Base-by-base conservation (phyloP, 2,797 vertebrate species). In the Leucoraja ocellata region DNA sequence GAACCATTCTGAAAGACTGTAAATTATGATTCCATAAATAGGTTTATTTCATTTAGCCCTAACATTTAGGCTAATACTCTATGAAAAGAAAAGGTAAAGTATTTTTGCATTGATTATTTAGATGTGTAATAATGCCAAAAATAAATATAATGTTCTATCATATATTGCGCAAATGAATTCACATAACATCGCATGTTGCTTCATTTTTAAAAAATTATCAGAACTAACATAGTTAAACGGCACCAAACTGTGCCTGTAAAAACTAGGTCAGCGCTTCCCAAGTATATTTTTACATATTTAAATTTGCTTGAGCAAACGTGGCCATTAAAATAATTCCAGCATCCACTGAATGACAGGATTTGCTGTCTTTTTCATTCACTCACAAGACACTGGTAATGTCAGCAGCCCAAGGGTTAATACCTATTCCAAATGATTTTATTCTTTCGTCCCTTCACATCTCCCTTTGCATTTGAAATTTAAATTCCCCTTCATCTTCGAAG, bases 291-390 rank as follows among this genome's bases (percentile, higher is more conserved):
- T 74, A 5, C 46, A 74, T 14, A 11, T 74, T 74, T 54, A 91
- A 74, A 91, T 4, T 74, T 3, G 71, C 71, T 46, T 54, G 90
- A 74, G 90, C 32, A 74, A 91, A 36, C 90, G 46, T 54, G 68
- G 21, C 4, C 39, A 91, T 91, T 91, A 91, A 91, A 74, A 28
- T 91, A 74, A 91, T 91, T 91, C 23, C 39, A 74, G 74, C 90
- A 74, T 5, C 36, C 71, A 54, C 23, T 91, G 90, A 54, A 74
- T 74, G 88, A 71, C 4, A 73, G 3, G 68, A 28, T 46, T 74
- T 23, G 23, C 71, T 21, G 18, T 74, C 71, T 18, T 73, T 73
- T 18, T 73, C 21, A 73, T 73, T 73, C 71, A 74, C 71, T 74
- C 71, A 5, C 16, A 21, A 74, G 71, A 74, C 71, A 74, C 16